Evolutionary conservation across 2,888 invertebrate genomes (phyloP).

Genomic region (Amblyteles armatorius): DNA sequence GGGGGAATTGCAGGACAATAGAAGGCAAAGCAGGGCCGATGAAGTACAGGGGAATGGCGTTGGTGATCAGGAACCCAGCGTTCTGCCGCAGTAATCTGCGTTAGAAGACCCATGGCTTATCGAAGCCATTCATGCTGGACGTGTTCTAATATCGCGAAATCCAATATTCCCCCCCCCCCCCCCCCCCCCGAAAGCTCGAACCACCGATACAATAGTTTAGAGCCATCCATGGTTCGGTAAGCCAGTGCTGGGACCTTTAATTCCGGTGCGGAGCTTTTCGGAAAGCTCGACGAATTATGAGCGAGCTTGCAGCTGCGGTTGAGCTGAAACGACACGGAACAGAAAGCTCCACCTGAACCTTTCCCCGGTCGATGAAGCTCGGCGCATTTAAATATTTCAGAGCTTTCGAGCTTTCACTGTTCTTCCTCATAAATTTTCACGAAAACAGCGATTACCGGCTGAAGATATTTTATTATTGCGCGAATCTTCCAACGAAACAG

Average conservation of each 20-base stretch:
- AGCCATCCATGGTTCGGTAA: neutral
- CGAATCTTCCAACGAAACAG: too few relatives aligned
- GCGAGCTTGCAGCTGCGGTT: neutral
- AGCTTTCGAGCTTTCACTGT: too few relatives aligned
- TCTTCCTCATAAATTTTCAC: too few relatives aligned
- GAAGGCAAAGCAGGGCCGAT: slow-evolving; percentile 29
- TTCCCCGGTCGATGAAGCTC: too few relatives aligned
- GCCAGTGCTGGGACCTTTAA: slow-evolving; percentile 5
- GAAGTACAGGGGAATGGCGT: slow-evolving; percentile 32
- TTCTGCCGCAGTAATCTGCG: slow-evolving; percentile 69
- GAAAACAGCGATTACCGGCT: too few relatives aligned
- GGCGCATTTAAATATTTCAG: too few relatives aligned
- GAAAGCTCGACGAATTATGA: neutral
- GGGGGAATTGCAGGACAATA: slow-evolving; percentile 54
- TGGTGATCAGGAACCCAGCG: slow-evolving; percentile 6
- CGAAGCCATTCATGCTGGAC: slow-evolving; percentile 63
- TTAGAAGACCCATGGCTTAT: slow-evolving; percentile 63
- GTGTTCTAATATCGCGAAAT: slow-evolving; percentile 67
- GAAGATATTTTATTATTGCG: too few relatives aligned
- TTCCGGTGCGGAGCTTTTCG: neutral
- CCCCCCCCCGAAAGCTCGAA: slow-evolving; percentile 17
- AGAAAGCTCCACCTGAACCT: too few relatives aligned
- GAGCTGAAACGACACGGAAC: neutral
- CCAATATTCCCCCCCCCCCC: neutral
- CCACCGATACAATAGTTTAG: slow-evolving; percentile 41